Conservation (phyloP, 1,140 invertebrate species). For the Hycleus phaleratus region DNA sequence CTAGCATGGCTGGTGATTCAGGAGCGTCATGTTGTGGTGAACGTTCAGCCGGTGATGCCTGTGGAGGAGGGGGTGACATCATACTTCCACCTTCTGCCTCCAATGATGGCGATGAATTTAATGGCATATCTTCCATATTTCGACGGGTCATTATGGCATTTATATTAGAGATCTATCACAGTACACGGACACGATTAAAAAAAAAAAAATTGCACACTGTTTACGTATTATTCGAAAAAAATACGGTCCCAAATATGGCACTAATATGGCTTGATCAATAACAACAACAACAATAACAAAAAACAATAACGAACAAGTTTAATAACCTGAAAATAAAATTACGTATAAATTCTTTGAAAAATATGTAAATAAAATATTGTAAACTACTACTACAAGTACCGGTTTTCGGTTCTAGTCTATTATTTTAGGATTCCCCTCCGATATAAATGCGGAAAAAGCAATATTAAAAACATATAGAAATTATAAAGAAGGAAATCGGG, state of each 20-base stretch:
- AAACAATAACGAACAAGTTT: too few relatives aligned
- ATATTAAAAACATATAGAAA: too few relatives aligned
- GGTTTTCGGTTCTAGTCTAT: conserved; percentile 24
- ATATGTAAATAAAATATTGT: too few relatives aligned
- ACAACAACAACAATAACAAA: too few relatives aligned
- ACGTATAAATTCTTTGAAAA: too few relatives aligned
- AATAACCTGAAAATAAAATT: too few relatives aligned
- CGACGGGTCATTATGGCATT: conserved; percentile 35
- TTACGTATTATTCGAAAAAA: conserved; percentile 25
- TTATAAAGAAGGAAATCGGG: not conserved
- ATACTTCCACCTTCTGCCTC: conserved; percentile 30
- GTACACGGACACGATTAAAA: conserved; percentile 24
- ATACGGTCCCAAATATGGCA: conserved; percentile 32
- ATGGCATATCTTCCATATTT: conserved; percentile 30
- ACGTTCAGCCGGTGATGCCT: conserved; percentile 34
- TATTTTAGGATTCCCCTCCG: conserved; percentile 15
- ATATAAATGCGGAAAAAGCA: too few relatives aligned
- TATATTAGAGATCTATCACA: conserved; percentile 35
- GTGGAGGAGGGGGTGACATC: conserved; percentile 39
- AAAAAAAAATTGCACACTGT: conserved; percentile 30
- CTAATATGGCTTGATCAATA: conserved; percentile 26
- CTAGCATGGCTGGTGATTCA: conserved; percentile 60
- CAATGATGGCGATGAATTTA: conserved; percentile 28
- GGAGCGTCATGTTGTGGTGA: conserved; percentile 41
- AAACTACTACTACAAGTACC: conserved; percentile 21